Percentiles rank a stretch among this genome's conserved stretches.
phyloP scores from a whole-genome alignment of 2,888 invertebrate species.

The Thereva unica region DNA sequence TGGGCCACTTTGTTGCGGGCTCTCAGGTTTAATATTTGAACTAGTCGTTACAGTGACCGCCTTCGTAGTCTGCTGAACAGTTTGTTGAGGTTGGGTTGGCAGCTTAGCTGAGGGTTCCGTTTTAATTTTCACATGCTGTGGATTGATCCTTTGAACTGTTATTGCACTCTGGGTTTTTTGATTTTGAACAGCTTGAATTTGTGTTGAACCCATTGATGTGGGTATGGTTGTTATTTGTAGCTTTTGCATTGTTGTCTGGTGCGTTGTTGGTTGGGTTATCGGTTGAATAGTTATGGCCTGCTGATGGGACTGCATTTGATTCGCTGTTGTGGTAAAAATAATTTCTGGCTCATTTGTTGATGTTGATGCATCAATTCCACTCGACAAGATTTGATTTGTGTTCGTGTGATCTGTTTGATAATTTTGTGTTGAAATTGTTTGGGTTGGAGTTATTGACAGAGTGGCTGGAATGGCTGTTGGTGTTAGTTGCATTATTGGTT shows the following conservation, averaged over 20 bases:
- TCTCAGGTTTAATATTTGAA: background rate
- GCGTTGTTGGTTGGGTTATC: conserved; percentile 44
- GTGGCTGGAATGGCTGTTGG: conserved; percentile 57
- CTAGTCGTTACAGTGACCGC: conserved; percentile 3
- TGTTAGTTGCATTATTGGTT: conserved; percentile 57
- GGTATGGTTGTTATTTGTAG: conserved; percentile 42
- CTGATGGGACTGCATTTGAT: conserved; percentile 45
- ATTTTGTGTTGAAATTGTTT: conserved; percentile 26
- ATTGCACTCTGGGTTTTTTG: conserved; percentile 36
- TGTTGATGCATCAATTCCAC: conserved; percentile 47
- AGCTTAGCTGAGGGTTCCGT: conserved; percentile 41
- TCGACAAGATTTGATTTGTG: conserved; percentile 32
- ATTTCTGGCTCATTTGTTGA: conserved; percentile 47
- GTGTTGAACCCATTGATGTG: conserved; percentile 38
- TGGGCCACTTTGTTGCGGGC: conserved; percentile 1
- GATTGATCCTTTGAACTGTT: conserved; percentile 42
- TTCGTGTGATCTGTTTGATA: conserved; percentile 37
- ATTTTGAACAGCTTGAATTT: conserved; percentile 42
- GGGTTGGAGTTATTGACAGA: conserved; percentile 52
- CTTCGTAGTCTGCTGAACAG: conserved; percentile 26
- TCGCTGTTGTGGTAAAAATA: conserved; percentile 43
- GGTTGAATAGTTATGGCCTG: conserved; percentile 40
- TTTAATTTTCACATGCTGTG: conserved; percentile 36
- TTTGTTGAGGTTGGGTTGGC: conserved; percentile 41
- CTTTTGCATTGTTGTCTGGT: conserved; percentile 33